Conservation (phyloP, 2,113 vertebrate species). For the Limnothrissa miodon region DNA sequence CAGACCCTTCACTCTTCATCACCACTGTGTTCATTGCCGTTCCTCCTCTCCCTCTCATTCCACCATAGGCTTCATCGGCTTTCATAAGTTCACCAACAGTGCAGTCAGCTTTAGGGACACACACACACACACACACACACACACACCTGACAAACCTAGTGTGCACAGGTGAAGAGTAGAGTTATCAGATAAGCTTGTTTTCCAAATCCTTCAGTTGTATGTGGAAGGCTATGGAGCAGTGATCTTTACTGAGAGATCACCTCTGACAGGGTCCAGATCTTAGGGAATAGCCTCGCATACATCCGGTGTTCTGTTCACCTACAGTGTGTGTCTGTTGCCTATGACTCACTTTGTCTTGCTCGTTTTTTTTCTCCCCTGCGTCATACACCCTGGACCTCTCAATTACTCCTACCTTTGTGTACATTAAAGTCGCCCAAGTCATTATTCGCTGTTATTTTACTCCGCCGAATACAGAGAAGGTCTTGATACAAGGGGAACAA, state of each 20-base stretch:
- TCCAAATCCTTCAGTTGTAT: neutral
- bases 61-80: neutral
- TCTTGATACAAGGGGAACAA: neutral
- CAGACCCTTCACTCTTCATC: constrained; percentile 24
- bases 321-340: no score
- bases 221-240: neutral
- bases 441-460: neutral
- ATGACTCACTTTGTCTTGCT: neutral
- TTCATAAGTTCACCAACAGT: neutral
- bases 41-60: neutral
- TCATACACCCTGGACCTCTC: neutral
- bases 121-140: no score
- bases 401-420: neutral
- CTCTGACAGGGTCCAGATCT: neutral
- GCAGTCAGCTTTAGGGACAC: neutral
- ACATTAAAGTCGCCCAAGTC: neutral
- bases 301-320: neutral
- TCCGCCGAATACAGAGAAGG: neutral
- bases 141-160: neutral
- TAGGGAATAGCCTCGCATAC: neutral
- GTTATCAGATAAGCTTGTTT: neutral
- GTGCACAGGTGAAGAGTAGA: neutral
- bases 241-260: neutral
- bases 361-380: neutral
- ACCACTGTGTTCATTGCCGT: neutral